A percentile compares a stretch with the other conserved stretches of the same genome.
Evolutionary conservation across 2,113 vertebrate species (phyloP).

Genomic region (Chloebia gouldiae): DNA sequence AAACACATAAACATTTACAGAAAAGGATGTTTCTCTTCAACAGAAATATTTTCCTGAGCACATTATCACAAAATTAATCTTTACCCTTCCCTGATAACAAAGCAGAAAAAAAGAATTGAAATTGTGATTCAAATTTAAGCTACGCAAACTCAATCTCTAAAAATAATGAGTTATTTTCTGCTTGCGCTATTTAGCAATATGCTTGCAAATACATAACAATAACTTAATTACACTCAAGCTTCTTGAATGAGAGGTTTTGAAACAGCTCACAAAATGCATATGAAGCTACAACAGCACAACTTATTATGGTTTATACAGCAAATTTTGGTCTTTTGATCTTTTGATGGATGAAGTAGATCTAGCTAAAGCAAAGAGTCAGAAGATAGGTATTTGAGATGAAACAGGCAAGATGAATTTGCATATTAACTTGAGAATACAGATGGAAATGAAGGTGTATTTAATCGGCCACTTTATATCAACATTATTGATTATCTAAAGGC

Average conservation of each 20-base stretch:
- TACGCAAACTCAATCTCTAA: background rate
- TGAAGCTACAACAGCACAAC: background rate
- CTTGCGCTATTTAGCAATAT: background rate
- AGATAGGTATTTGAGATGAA: background rate
- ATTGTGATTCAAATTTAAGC: background rate
- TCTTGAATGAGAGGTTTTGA: background rate
- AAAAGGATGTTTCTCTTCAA: background rate
- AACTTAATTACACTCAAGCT: background rate
- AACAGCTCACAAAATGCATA: background rate
- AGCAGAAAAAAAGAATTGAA: background rate
- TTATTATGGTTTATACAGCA: background rate
- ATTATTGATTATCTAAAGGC: slow-evolving; percentile 66
- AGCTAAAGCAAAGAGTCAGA: slow-evolving; percentile 15
- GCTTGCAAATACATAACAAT: background rate
- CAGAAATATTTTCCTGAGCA: background rate
- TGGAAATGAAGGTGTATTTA: slow-evolving; percentile 52
- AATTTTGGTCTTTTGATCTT: background rate
- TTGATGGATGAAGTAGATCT: background rate
- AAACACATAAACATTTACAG: background rate
- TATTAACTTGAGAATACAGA: slow-evolving; percentile 41
- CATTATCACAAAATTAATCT: background rate
- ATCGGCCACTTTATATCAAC: slow-evolving; percentile 63
- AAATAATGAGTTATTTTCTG: background rate
- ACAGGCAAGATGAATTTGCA: slow-evolving; percentile 31
- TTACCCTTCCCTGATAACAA: background rate